These are phyloP conservation scores for Ictidomys tridecemlineatus DNA, from an alignment of 2,113 vertebrate genomes.

Conservation along the genomic window DNA sequence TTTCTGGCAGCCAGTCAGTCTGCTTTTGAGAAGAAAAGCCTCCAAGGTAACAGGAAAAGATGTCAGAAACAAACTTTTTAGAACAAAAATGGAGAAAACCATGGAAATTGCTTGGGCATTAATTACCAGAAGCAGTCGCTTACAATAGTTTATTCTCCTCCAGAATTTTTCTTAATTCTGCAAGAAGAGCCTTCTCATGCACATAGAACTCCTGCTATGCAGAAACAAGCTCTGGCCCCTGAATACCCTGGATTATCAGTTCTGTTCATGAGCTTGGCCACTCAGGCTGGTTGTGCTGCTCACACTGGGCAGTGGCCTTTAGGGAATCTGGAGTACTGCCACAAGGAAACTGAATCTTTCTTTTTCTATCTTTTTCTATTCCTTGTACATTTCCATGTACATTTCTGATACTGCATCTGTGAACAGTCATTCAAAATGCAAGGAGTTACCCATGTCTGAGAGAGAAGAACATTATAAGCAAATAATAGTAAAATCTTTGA, in stretches of 20 bases:
- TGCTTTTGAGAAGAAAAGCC: conserved; percentile 56
- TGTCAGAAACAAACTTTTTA: conserved; percentile 57
- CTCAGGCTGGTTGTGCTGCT: neutral
- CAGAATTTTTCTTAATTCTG: conserved; percentile 2
- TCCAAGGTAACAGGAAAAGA: conserved; percentile 55
- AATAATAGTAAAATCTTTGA: neutral
- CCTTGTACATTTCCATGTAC: neutral
- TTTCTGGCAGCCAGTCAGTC: conserved; percentile 20
- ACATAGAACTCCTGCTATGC: neutral
- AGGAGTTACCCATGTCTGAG: neutral
- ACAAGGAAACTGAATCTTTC: neutral
- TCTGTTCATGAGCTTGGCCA: neutral
- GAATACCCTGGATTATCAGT: neutral
- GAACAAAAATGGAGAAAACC: neutral
- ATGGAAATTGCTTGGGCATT: conserved; percentile 1
- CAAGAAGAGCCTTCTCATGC: neutral
- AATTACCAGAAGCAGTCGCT: conserved; percentile 45
- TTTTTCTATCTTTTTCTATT: neutral
- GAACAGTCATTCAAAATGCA: neutral
- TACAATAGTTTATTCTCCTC: conserved; percentile 7
- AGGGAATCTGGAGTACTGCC: neutral
- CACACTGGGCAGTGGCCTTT: neutral
- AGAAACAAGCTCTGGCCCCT: neutral
- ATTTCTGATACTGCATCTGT: neutral
- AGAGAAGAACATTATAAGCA: neutral